Evolutionary conservation across 2,113 vertebrate species (phyloP), one percentile per base, ranked within the genome.

Genomic region (Emydura subglobosa): DNA sequence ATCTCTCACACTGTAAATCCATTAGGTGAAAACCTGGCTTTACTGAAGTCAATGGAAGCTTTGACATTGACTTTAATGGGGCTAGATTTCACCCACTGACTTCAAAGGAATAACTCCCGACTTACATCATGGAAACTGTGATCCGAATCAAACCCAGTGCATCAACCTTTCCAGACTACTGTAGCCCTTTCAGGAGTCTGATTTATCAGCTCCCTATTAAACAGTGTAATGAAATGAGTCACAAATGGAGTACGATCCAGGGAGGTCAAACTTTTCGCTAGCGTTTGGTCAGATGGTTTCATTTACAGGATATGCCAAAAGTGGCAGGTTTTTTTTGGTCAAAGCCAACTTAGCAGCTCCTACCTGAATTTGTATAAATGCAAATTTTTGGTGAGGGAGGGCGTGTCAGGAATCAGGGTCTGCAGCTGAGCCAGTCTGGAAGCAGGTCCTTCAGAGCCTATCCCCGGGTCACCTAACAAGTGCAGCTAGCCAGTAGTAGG

Each of bases 21-120:
- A 34, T 87, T 42, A 42, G 92, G 80, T 81, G 90, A 57, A 91
- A 81, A 54, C 93, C 88, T 97, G 97, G 88, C 95, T 95, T 86
- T 79, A 90, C 6, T 61, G 80, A 42, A 25, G 74, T 47, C 74
- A 47, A 27, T 27, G 55, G 55, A 5, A 29, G 85, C 86, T 78
- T 82, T 61, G 91, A 34, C 86, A 39, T 89, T 83, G 0, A 85
- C 94, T 91, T 42, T 88, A n/a, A 6, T 3, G 79, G 53, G 61
- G 61, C 11, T 5, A 79, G 34, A 10, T 72, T 91, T 88, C 8
- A 19, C 81, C 90, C 11, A 1, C 25, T 84, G 47, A 83, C 55
- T 89, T 21, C 10, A 0, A 21, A 54, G 31, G 55, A 94, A 89
- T 94, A 79, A 57, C 96, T 94, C 57, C 72, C 61, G 53, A 24